Conservation (phyloP, 2,113 vertebrate genomes). For the Tragelaphus buxtoni region DNA sequence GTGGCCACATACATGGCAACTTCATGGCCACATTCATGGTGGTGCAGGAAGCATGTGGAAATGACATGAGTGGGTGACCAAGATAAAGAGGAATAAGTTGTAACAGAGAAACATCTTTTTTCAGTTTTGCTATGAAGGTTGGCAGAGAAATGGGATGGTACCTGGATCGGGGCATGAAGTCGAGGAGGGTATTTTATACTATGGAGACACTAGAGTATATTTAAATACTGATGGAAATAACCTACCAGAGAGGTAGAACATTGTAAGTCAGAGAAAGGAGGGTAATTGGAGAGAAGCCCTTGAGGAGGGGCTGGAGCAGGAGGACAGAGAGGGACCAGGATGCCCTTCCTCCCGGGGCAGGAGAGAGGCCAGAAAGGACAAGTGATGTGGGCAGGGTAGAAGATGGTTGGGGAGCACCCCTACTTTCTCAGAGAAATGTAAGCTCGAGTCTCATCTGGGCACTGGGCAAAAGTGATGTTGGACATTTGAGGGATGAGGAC, state of each 20-base stretch:
- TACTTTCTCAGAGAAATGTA: neutral
- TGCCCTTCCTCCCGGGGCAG: neutral
- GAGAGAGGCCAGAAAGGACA: neutral
- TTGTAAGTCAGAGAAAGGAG: neutral
- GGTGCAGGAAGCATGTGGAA: accelerated
- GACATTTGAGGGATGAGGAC: neutral
- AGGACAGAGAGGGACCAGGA: neutral
- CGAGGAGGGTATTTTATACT: no score
- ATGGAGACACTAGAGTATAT: neutral
- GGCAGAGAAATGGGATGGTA: neutral
- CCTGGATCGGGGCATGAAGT: neutral
- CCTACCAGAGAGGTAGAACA: no score
- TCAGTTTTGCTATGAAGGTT: neutral
- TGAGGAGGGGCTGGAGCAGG: neutral
- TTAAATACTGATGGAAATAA: neutral
- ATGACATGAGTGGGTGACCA: neutral
- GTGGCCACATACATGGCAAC: accelerated
- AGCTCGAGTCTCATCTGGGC: neutral
- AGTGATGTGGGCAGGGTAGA: neutral
- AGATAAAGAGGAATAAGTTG: neutral
- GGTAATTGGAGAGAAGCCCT: neutral
- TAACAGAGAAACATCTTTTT: accelerated
- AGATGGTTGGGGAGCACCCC: neutral
- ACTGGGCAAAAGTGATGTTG: neutral
- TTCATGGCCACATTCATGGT: accelerated